Evolutionary conservation across 2,797 vertebrate genomes (phyloP), one percentile per base, ranked within the genome.

Genomic region (Enteromius trimaculatus): DNA sequence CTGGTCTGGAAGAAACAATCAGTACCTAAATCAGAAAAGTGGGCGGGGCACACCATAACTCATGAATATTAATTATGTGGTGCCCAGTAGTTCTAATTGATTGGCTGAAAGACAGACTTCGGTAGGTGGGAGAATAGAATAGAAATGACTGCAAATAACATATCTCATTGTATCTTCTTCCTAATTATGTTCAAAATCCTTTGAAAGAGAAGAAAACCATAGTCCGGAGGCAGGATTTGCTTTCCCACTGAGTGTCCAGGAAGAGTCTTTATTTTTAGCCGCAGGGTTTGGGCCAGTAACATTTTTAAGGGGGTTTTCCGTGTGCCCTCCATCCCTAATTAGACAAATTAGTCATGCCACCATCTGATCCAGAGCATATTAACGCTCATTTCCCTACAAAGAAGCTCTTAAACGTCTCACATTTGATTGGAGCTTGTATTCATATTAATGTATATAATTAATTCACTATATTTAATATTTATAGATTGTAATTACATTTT

Each of bases 301-400:
- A 14, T 17, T 69, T 80, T 80, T 60, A 53, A 79, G 7, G 29
- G 17, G 16, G 6, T 39, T 69, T 58, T 80, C 49, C 78, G 29
- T 70, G 79, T 34, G 68, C 19, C 3, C 23, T 80, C 53, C 39
- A 23, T 44, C 19, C 14, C 55, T 64, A 81, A 81, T 74, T 72
- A 58, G 39, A 62, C 29, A 81, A 74, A 64, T 39, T 39, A 8
- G 39, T 62, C 69, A 71, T 37, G 53, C 13, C n/a, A 37, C 44
- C 65, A 39, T 10, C 39, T 51, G n/a, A 79, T n/a, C 19, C 16
- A 64, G 39, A 21, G 17, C 37, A 65, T 42, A 34, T 53, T 42
- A 26, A 37, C n/a, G 2, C 3, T 1, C 0, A 1, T 51, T 14
- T 74, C 16, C 49, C 55, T 37, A 21, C 26, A 37, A 14, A 34